Base-by-base conservation (phyloP, 2,113 vertebrate species). In the Pangasianodon hypophthalmus region DNA sequence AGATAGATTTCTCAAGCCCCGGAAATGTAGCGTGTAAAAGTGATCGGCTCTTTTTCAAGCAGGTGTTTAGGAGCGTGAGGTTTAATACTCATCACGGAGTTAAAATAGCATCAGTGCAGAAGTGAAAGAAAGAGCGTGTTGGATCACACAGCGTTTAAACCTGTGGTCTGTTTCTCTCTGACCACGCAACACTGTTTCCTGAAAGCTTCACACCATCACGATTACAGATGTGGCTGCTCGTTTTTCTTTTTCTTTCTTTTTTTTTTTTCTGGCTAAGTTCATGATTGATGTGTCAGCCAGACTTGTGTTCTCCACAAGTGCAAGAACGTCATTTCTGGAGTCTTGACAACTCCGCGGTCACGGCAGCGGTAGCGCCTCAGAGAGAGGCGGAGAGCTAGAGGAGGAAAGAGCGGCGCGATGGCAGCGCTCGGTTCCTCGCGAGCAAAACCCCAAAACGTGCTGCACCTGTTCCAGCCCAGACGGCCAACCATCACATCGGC, bases 401-500 rank as follows among this genome's bases (percentile, higher is more conserved):
- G 37, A 29, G 37, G 82, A 2, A 19, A 44, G 41, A 44, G 10
- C 4, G 10, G 29, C 9, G 56, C 11, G 64, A 56, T 64, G 26
- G n/a, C 54, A 75, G 48, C 6, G 29, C 18, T 54, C 77, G 9
- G 52, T n/a, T 80, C 26, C 4, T 18, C 18, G 54, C 81, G n/a
- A 44, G 37, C 9, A 64, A 92, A 93, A 92, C 50, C 56, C 62
- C 60, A 58, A 81, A 37, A 84, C 48, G 71, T 82, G 77, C 87
- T 48, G 90, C 92, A 94, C 92, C 92, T 94, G 93, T 90, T 83
- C 52, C 32, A 77, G 88, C 77, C 90, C 91, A 92, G 91, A 94
- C 37, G 32, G 85, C 75, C 37, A 0, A 69, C 92, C 90, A 64
- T 85, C 37, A 60, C 89, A 86, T 89, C 67, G 44, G 88, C n/a